Evolutionary conservation across 2,888 invertebrate species (phyloP), one percentile per base, ranked within the genome.

Genomic region (Cylloceria caligata): DNA sequence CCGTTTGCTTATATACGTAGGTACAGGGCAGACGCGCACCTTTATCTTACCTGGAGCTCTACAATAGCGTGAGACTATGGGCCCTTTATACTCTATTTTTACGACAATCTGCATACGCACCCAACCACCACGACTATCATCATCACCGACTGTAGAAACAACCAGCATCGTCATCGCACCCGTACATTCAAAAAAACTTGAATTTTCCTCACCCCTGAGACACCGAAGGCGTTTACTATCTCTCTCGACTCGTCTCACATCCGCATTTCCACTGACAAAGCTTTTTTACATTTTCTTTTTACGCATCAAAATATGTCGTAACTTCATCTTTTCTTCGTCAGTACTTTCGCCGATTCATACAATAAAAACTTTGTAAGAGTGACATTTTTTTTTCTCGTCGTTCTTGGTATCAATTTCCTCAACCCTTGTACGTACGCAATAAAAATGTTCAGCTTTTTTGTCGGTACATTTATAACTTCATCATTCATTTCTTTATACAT

Each of bases 61-160:
- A 92, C 91, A 92, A 92, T 91, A 92, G 90, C 92, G 92, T 92
- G 92, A 92, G 92, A 92, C 92, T 92, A 92, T 92, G 89, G 91
- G 86, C 87, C 91, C 88, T 91, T 92, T 92, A 91, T 92, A 90
- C 88, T 90, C 87, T 85, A 89, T 90, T 91, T 91, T 91, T 88
- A 86, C 86, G 87, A 86, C 86, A 86, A 92, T 92, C 91, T 91
- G 91, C 92, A 91, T 92, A 90, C 88, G 88, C 88, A 87, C 89
- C 89, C 90, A 86, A 88, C 81, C 81, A 81, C 80, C 77, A 68
- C 77, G 77, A 73, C 68, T 55, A 45, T 64, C 57, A 45, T 27
- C 62, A 49, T 49, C 24, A 24, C 4, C 13, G 68, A 42, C 52
- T 39, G 34, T n/a, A 11, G 19, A 9, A 24, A 79, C 62, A 75